Percentiles rank a stretch among this genome's conserved stretches.
Conservation (phyloP, 1,140 invertebrate species). For the Teleogryllus occipitalis region DNA sequence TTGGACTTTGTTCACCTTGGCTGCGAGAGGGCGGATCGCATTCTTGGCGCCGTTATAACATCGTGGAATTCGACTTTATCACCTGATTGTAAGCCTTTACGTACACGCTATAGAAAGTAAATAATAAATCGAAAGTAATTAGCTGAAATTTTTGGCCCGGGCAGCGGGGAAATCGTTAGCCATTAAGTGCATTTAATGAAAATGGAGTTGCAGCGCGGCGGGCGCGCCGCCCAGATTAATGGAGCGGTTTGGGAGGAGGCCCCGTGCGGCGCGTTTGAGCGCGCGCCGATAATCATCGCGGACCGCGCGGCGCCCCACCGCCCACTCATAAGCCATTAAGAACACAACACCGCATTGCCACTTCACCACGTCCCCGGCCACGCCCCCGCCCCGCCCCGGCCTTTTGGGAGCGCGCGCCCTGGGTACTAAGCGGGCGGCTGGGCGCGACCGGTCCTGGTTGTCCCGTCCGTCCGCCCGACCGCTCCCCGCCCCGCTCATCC, state of each 20-base stretch:
- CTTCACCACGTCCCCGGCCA: background rate
- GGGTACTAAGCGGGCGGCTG: background rate
- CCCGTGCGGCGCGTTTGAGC: background rate
- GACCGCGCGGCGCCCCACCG: no score
- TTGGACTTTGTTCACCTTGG: background rate
- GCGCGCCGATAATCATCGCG: background rate
- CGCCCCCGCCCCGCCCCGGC: no score
- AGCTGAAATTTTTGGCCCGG: background rate
- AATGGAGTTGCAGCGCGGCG: background rate
- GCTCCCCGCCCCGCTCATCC: no score
- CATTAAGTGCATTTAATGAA: constrained; percentile 1
- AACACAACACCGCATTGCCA: background rate
- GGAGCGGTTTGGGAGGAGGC: background rate
- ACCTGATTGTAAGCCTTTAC: background rate
- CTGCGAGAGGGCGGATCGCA: background rate
- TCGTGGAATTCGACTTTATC: background rate
- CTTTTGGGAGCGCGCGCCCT: background rate
- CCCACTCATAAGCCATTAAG: background rate
- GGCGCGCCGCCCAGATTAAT: background rate
- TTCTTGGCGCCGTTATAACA: background rate
- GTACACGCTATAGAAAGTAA: background rate
- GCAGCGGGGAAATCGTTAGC: background rate
- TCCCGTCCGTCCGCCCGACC: no score
- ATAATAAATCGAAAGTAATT: background rate
- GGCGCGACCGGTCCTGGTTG: background rate